These are phyloP conservation scores for Odocoileus virginianus DNA, from an alignment of 2,113 vertebrate genomes.

Conservation along the genomic window DNA sequence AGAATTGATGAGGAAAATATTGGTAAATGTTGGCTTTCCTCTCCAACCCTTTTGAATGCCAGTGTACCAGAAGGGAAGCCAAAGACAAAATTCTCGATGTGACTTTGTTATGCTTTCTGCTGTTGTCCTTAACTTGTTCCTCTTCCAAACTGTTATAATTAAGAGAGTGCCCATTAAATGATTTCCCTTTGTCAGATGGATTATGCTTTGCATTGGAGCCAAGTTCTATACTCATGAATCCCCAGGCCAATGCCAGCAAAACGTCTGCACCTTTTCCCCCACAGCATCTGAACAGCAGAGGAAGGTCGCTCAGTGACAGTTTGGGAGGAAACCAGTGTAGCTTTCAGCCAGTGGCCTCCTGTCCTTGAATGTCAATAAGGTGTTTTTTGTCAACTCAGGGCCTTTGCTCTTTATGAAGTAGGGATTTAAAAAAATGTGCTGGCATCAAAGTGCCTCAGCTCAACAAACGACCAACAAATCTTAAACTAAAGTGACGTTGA, in stretches of 20 bases:
- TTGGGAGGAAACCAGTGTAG: conserved; percentile 55
- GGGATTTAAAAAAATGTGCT: conserved; percentile 31
- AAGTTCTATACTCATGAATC: conserved; percentile 71
- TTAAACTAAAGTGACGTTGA: conserved; percentile 46
- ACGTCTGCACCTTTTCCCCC: conserved; percentile 52
- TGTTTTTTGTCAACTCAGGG: conserved; percentile 18
- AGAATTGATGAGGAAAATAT: conserved; percentile 17
- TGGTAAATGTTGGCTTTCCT: conserved; percentile 4
- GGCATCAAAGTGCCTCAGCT: conserved; percentile 43
- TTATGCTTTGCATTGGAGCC: conserved; percentile 70
- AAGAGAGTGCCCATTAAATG: conserved; percentile 59
- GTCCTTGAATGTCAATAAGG: background rate
- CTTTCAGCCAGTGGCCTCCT: conserved; percentile 38
- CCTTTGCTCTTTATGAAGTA: conserved; percentile 26
- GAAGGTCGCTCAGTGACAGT: conserved; percentile 57
- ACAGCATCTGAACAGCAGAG: conserved; percentile 46
- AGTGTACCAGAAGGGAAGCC: conserved; percentile 27
- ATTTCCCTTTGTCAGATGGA: conserved; percentile 76
- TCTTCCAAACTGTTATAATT: conserved; percentile 76
- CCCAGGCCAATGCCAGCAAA: conserved; percentile 68
- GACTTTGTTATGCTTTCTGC: conserved; percentile 70
- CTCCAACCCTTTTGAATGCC: background rate
- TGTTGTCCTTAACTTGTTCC: conserved; percentile 58
- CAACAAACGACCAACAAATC: conserved; percentile 47
- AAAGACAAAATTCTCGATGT: conserved; percentile 62